Evolutionary conservation across 2,113 vertebrate genomes (phyloP), one percentile per base, ranked within the genome.

Genomic region (Nibea albiflora): DNA sequence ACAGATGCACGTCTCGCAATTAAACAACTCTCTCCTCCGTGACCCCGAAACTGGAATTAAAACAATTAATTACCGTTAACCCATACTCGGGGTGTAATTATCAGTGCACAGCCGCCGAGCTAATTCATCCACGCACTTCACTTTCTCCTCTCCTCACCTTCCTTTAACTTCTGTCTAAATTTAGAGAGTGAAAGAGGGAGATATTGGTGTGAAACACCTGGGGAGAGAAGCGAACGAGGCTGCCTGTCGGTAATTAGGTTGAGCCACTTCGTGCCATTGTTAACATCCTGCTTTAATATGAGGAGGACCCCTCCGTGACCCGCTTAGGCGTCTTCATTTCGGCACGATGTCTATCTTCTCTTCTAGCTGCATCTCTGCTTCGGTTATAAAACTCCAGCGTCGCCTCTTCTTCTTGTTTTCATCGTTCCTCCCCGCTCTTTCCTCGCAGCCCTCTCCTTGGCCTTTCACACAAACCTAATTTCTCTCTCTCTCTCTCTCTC

Each of bases 61-160:
- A 93, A 92, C 87, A 90, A 93, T 93, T 92, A 95, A 95, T 95
- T 95, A 94, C 89, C 28, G 67, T 72, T 90, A 93, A 90, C 91
- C 85, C 87, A 81, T 88, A 84, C 89, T 76, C 12, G 66, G 79
- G 72, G 56, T 87, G 70, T 94, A 94, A 94, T 95, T 94, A 95
- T 93, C 81, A 26, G 77, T 64, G 61, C 87, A 68, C 89, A 82
- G 89, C 83, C 56, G 35, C 61, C 24, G 11, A 67, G 87, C 83
- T 83, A 78, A 80, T 84, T 87, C 83, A 61, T 65, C 20, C 66
- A 35, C 52, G 31, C 66, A 24, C 11, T 44, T 20, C 46, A 10
- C 17, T 65, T 71, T 70, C 78, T 85, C 80, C 64, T 78, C 39
- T 73, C 64, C 72, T 90, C 86, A 88, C 89, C 81, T 89, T 88